Base-by-base conservation (phyloP, 1,140 invertebrate genomes). In the Apis cerana region DNA sequence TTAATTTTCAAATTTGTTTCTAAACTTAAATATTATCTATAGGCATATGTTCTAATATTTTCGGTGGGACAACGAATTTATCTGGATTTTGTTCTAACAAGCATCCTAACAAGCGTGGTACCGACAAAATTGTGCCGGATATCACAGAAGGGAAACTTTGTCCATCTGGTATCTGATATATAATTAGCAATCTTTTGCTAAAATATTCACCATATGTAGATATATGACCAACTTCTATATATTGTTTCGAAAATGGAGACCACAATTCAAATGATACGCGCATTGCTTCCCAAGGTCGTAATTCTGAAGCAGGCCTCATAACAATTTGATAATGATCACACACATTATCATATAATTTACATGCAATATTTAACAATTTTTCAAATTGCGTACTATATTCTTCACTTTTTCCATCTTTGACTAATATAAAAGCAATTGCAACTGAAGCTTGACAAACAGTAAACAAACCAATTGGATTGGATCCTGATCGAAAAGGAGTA, bases 121-220 rank as follows among this genome's bases (percentile, higher is more conserved):
- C 94, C 87, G 95, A 96, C 9, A 97, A 83, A 50, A 96, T 87
- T 62, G 95, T 96, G 56, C 96, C 96, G 17, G 95, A 95, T 86
- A 97, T 93, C 48, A 96, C 88, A 80, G 94, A 94, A 61, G 96
- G 94, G 92, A 95, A 97, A 12, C 94, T 90, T 62, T 83, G 89
- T 75, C 94, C 90, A 61, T 94, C 94, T 3, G 94, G 88, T 68
- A 95, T 94, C 69, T 91, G 91, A 88, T 95, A 96, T 69, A 92
- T 95, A 71, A 96, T 95, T 84, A 96, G 91, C 43, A 97, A 92
- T 74, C 96, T 94, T 91, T 97, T 96, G 89, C 96, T 96, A 27
- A 97, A 94, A 89, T 95, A 97, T 85, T 95, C 94, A 58, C 95
- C 95, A 90, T 94, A 95, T 17, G 95, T 74, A 3, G 96, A 96